A percentile compares a stretch with the other conserved stretches of the same genome.
Evolutionary conservation across 2,888 invertebrate genomes (phyloP).

Genomic region (Thelaira solivaga): DNA sequence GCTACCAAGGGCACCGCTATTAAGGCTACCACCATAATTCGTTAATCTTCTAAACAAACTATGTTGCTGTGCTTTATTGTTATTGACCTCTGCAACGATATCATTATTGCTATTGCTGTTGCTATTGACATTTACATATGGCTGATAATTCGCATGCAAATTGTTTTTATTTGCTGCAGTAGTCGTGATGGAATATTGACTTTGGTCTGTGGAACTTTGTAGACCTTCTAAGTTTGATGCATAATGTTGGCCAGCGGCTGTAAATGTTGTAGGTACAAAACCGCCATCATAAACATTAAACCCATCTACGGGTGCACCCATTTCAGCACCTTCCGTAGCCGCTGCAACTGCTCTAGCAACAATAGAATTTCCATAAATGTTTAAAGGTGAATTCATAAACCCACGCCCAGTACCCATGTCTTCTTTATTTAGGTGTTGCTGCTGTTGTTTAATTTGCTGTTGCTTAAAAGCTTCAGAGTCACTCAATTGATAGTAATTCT

Average conservation of each 20-base stretch:
- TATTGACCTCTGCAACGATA: background rate
- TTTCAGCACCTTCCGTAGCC: background rate
- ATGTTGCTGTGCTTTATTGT: conserved; percentile 39
- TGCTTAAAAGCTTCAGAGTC: conserved; percentile 14
- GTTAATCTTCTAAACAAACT: conserved; percentile 55
- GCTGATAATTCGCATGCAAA: conserved; percentile 58
- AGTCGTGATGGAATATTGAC: conserved; percentile 7
- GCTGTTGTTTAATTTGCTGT: conserved; percentile 13
- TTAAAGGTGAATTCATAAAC: conserved; percentile 16
- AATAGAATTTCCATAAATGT: conserved; percentile 40
- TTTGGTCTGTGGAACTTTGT: conserved; percentile 29
- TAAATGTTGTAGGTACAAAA: conserved; percentile 64
- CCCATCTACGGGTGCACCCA: background rate
- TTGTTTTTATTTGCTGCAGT: conserved; percentile 67
- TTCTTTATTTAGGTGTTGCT: background rate
- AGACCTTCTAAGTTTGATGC: conserved; percentile 41
- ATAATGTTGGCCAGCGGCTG: conserved; percentile 67
- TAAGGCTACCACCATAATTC: conserved; percentile 37
- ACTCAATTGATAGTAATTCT: conserved; percentile 40
- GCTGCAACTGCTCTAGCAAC: background rate
- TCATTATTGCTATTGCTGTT: conserved; percentile 9
- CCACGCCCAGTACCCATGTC: conserved; percentile 25
- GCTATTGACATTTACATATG: conserved; percentile 47
- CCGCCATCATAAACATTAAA: conserved; percentile 53
- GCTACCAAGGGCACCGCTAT: background rate